phyloP scores from a whole-genome alignment of 1,140 invertebrate genomes.

The Cecropterus lyciades region DNA sequence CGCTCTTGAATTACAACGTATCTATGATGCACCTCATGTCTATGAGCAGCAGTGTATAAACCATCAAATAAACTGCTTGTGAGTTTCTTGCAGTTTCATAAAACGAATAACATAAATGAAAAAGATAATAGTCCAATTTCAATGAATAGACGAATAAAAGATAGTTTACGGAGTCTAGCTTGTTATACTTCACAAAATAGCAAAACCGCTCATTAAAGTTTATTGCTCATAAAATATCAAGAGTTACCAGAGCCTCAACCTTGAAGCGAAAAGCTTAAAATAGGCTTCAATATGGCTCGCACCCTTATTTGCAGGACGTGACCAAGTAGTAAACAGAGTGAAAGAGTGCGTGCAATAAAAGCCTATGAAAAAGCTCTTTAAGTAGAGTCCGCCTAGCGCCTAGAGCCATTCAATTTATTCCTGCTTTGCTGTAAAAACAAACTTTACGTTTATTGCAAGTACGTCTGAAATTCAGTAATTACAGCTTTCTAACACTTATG shows the following conservation, averaged over 20 bases:
- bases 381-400: conserved; percentile 13
- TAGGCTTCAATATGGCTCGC: conserved; percentile 36
- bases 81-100: too few relatives aligned
- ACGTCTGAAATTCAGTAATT: neutral
- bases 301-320: conserved; percentile 40
- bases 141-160: too few relatives aligned
- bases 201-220: conserved; percentile 27
- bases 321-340: conserved; percentile 37
- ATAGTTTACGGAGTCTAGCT: too few relatives aligned
- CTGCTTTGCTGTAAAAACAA: conserved; percentile 2
- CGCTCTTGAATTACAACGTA: too few relatives aligned
- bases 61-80: too few relatives aligned
- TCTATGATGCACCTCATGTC: too few relatives aligned
- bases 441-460: neutral
- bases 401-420: conserved; percentile 29
- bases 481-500: too few relatives aligned
- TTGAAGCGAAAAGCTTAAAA: conserved; percentile 34
- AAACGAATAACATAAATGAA: too few relatives aligned
- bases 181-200: conserved; percentile 25
- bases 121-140: too few relatives aligned
- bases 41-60: too few relatives aligned
- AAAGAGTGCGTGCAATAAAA: conserved; percentile 39
- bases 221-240: conserved; percentile 33
- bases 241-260: conserved; percentile 7
- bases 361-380: conserved; percentile 30